Evolutionary conservation across 2,888 invertebrate genomes (phyloP), one percentile per base, ranked within the genome.

Genomic region (Eupsilia transversa): DNA sequence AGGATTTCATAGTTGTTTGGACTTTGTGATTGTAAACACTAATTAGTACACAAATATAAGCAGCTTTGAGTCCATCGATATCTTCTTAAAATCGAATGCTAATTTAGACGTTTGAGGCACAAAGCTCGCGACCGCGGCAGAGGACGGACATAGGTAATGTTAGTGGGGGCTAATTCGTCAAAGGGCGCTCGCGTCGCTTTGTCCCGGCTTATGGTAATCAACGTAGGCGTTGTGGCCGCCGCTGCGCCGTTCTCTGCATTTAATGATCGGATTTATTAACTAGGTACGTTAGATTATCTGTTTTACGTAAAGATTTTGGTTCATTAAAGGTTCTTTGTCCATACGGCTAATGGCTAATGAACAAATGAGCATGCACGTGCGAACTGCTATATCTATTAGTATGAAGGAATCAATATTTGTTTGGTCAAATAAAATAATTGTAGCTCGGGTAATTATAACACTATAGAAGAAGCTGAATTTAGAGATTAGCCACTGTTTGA

Each of bases 161-260:
- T 91, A 91, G 92, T 91, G 91, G 91, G 91, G 73, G 93, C 93
- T 95, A 96, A 96, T 96, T 96, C 94, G 94, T 95, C 96, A 96
- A 96, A 96, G 96, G 95, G 92, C 89, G 88, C 89, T 88, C 90
- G 90, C 86, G 86, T 89, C 93, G 94, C 95, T 95, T 95, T 96
- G 95, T 95, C 91, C 91, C 90, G 91, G 94, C 94, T 95, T 94
- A 94, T 94, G 94, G 94, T 95, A 96, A 96, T 96, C 94, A 95
- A 91, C 91, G 92, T 85, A 89, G 91, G 89, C 87, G 89, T 88
- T 88, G 90, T 87, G 89, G 89, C 77, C 77, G 71, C 88, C 88
- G 82, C 74, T 80, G 80, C 74, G 74, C 83, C 75, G 78, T 76
- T 80, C 87, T 84, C 87, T 82, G 89, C 92, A 91, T 92, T 91